Percentiles rank a stretch among this genome's conserved stretches.
Evolutionary conservation across 1,140 invertebrate genomes (phyloP).

Genomic region (Adoxophyes honmai): DNA sequence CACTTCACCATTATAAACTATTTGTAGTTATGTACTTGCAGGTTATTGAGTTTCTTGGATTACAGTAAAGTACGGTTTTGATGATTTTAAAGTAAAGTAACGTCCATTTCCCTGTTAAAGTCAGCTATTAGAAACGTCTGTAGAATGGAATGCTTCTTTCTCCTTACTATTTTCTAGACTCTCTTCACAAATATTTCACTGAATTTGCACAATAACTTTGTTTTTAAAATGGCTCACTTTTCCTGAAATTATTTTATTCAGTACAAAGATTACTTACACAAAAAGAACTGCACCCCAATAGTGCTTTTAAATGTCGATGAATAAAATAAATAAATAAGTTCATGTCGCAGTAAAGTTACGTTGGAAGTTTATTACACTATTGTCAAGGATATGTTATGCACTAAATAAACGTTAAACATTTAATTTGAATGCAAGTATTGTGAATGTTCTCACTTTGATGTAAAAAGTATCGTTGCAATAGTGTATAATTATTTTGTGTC

Average conservation of each 20-base stretch:
- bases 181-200: slow-evolving; percentile 71
- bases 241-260: slow-evolving; percentile 60
- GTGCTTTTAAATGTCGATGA: slow-evolving; percentile 43
- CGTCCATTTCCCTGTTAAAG: slow-evolving; percentile 76
- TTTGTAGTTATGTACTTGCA: slow-evolving; percentile 29
- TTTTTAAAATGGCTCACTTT: slow-evolving; percentile 77
- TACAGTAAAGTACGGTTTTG: slow-evolving; percentile 38
- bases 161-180: slow-evolving; percentile 69
- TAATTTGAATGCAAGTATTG: slow-evolving; percentile 19
- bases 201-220: slow-evolving; percentile 69
- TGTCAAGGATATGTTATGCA: slow-evolving; percentile 27
- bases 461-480: not conserved
- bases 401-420: slow-evolving; percentile 48
- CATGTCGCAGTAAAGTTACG: slow-evolving; percentile 27
- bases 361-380: not conserved
- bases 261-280: slow-evolving; percentile 45
- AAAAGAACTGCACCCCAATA: slow-evolving; percentile 61
- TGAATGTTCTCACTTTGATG: not conserved
- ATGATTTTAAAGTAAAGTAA: slow-evolving; percentile 42
- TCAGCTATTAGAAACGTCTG: slow-evolving; percentile 70
- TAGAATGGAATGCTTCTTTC: slow-evolving; percentile 75
- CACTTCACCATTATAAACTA: slow-evolving; percentile 20
- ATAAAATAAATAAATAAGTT: slow-evolving; percentile 25
- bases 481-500: slow-evolving; percentile 8
- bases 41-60: slow-evolving; percentile 29